These are phyloP conservation scores for Diuraphis noxia DNA, from an alignment of 1,140 invertebrate species.

Conservation along the genomic window DNA sequence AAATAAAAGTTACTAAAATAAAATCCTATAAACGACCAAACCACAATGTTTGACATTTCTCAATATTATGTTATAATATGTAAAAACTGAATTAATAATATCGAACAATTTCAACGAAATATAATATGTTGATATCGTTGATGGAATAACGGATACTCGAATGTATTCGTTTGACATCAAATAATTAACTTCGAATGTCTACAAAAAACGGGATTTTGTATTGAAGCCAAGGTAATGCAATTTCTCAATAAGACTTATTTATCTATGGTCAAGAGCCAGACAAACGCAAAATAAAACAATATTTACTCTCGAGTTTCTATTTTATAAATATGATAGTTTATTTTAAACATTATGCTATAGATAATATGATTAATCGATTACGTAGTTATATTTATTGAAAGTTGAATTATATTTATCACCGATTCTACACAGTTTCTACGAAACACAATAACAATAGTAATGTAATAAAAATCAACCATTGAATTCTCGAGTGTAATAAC, in stretches of 20 bases:
- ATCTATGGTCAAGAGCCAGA: neutral
- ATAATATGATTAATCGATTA: neutral
- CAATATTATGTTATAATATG: too few species aligned
- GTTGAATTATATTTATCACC: neutral
- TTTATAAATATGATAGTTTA: neutral
- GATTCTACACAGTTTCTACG: neutral
- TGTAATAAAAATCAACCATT: neutral
- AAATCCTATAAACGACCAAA: neutral
- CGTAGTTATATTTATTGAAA: neutral
- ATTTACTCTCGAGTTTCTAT: neutral
- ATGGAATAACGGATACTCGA: neutral
- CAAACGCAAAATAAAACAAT: neutral
- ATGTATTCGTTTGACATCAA: neutral
- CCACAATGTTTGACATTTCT: neutral
- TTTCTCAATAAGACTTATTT: neutral
- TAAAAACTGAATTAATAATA: too few species aligned
- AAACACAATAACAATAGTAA: neutral
- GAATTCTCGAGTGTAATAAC: neutral
- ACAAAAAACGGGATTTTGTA: neutral
- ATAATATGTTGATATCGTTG: neutral
- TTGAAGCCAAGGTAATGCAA: neutral
- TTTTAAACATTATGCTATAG: neutral
- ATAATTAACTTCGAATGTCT: neutral
- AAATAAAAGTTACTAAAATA: neutral
- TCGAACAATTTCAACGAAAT: neutral